These are phyloP conservation scores for Stenopsyche tienmushanensis DNA, from an alignment of 1,140 invertebrate genomes.

Conservation along the genomic window DNA sequence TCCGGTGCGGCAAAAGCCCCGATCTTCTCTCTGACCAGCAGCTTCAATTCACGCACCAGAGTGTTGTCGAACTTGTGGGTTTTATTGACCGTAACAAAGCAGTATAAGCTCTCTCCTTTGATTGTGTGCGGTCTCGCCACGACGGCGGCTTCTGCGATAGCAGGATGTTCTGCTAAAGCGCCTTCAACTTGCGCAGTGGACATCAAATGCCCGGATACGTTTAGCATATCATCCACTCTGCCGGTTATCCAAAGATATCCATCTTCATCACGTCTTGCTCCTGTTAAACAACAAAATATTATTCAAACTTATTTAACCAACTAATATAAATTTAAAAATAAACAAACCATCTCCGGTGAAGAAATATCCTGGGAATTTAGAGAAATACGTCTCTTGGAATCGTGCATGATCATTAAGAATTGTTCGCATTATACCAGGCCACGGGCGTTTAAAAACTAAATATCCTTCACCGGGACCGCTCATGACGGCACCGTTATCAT, in stretches of 20 bases:
- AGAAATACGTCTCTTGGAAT: constrained; percentile 94
- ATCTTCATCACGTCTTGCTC: constrained; percentile 86
- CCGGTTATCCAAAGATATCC: constrained; percentile 98
- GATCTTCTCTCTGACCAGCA: constrained; percentile 86
- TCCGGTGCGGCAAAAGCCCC: constrained; percentile 97
- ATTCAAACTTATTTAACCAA: neutral
- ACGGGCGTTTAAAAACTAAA: constrained; percentile 88
- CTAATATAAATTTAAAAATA: neutral
- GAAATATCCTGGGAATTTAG: constrained; percentile 94
- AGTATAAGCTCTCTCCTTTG: constrained; percentile 96
- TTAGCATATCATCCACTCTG: constrained; percentile 96
- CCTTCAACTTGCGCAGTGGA: constrained; percentile 96
- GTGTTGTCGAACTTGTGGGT: constrained; percentile 69
- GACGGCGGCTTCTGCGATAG: constrained; percentile 91
- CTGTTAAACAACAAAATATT: constrained; percentile 53
- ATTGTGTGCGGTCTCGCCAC: constrained; percentile 90
- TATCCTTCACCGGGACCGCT: constrained; percentile 91
- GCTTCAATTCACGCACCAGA: constrained; percentile 75
- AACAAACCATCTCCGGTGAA: constrained; percentile 88
- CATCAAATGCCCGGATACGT: constrained; percentile 96
- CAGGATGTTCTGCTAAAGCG: constrained; percentile 79
- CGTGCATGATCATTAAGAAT: constrained; percentile 90
- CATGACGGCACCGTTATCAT: constrained; percentile 85
- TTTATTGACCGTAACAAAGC: constrained; percentile 89
- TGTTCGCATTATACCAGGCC: constrained; percentile 97